Conservation (phyloP, 2,797 vertebrate species). For the Lacerta bilineata region DNA sequence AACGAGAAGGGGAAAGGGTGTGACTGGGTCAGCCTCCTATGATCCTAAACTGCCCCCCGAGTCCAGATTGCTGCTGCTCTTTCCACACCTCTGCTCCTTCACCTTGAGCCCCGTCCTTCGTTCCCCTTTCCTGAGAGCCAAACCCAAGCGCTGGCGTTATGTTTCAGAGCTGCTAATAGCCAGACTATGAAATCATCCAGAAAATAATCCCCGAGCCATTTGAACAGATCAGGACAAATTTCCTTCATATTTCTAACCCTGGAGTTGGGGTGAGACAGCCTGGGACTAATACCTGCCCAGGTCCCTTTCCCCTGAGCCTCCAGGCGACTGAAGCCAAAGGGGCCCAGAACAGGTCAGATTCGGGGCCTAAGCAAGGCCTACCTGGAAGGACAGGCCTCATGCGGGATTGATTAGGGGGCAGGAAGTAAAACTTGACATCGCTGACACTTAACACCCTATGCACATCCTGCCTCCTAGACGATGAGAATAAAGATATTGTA, state of each 20-base stretch:
- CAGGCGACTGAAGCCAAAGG: slow-evolving; percentile 68
- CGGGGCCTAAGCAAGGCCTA: slow-evolving; percentile 49
- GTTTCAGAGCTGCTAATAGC: slow-evolving; percentile 81
- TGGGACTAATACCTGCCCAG: slow-evolving; percentile 64
- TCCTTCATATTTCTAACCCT: slow-evolving; percentile 83
- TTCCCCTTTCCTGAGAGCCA: slow-evolving; percentile 59
- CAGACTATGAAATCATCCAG: slow-evolving; percentile 87
- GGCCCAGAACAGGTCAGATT: slow-evolving; percentile 68
- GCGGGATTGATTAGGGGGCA: slow-evolving; percentile 88
- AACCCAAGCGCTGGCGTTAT: slow-evolving; percentile 57
- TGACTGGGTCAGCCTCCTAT: too few relatives aligned
- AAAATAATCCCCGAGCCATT: slow-evolving; percentile 69
- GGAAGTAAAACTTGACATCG: slow-evolving; percentile 88
- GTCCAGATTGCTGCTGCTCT: slow-evolving; percentile 4
- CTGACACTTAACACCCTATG: slow-evolving; percentile 83
- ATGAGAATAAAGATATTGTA: slow-evolving; percentile 78
- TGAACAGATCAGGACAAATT: slow-evolving; percentile 77
- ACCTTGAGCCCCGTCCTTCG: slow-evolving; percentile 39
- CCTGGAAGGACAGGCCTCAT: slow-evolving; percentile 67
- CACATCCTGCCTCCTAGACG: slow-evolving; percentile 82
- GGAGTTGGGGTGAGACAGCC: slow-evolving; percentile 71
- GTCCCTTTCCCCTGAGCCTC: slow-evolving; percentile 66
- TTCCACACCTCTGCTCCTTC: slow-evolving; percentile 42
- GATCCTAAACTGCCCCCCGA: background rate
- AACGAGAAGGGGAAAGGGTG: too few relatives aligned